Evolutionary conservation across 1,140 invertebrate species (phyloP).

Genomic region (Plutomurus gul): DNA sequence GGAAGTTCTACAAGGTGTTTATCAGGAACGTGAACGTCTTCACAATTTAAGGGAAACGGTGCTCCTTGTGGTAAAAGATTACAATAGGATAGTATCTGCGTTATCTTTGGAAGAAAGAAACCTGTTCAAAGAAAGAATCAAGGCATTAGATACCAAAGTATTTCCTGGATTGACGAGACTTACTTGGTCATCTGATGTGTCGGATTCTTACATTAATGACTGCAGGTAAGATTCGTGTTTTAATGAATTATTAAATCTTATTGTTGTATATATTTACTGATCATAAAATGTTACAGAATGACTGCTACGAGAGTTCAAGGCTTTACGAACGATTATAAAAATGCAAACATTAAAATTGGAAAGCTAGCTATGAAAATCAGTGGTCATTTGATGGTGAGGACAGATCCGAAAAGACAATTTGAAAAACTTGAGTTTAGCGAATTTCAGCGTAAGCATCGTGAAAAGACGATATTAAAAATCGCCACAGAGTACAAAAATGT

Average conservation of each 20-base stretch:
- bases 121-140: constrained; percentile 65
- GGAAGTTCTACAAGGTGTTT: constrained; percentile 61
- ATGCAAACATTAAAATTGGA: constrained; percentile 72
- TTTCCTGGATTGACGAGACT: constrained; percentile 76
- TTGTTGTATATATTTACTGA: too few species aligned
- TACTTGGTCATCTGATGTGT: constrained; percentile 74
- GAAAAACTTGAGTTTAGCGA: constrained; percentile 60
- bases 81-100: constrained; percentile 75
- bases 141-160: constrained; percentile 68
- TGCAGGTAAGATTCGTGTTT: too few species aligned
- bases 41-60: constrained; percentile 74
- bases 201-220: constrained; percentile 76
- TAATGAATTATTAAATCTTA: too few species aligned
- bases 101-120: constrained; percentile 63
- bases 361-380: constrained; percentile 78
- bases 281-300: too few species aligned
- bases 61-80: constrained; percentile 73
- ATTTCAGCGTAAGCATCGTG: constrained; percentile 56
- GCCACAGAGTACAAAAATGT: constrained; percentile 49
- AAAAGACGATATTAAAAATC: constrained; percentile 51
- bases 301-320: constrained; percentile 72
- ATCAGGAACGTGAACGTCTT: constrained; percentile 63
- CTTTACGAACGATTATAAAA: constrained; percentile 79
- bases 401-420: constrained; percentile 61
- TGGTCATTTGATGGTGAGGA: constrained; percentile 69